phyloP scores from a whole-genome alignment of 2,113 vertebrate genomes.

The Dicaeum eximium region DNA sequence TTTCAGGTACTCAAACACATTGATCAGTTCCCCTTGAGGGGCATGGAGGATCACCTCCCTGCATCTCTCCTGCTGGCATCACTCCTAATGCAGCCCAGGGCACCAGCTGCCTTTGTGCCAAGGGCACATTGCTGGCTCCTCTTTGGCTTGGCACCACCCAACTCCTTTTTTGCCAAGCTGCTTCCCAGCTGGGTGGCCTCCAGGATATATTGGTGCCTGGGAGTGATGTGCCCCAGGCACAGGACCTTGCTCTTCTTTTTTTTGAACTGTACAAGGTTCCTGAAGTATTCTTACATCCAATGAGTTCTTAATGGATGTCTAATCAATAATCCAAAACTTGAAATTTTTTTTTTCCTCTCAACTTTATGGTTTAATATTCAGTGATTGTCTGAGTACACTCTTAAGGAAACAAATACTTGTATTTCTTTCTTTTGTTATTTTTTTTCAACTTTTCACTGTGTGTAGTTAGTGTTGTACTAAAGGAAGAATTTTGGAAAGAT shows the following conservation, averaged over 20 bases:
- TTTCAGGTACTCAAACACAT: neutral
- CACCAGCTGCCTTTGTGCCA: neutral
- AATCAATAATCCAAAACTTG: neutral
- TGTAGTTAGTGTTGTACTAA: neutral
- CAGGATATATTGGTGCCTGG: neutral
- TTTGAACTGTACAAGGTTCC: neutral
- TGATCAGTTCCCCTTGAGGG: neutral
- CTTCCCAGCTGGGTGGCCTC: neutral
- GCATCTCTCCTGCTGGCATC: neutral
- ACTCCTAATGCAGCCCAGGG: neutral
- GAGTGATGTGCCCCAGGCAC: neutral
- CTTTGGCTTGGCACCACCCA: neutral
- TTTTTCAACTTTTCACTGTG: neutral
- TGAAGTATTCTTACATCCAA: neutral
- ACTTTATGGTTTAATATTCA: neutral
- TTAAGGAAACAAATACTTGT: neutral
- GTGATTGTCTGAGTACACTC: neutral
- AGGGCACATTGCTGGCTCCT: neutral
- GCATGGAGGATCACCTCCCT: neutral
- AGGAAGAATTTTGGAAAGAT: neutral
- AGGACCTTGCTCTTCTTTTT: neutral
- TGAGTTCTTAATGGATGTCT: neutral
- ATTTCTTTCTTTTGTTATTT: neutral
- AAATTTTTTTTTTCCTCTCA: neutral
- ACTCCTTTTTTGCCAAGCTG: neutral